A percentile compares a stretch with the other conserved stretches of the same genome.
phyloP scores from a whole-genome alignment of 2,888 invertebrate genomes.

The Campoplex nolae region DNA sequence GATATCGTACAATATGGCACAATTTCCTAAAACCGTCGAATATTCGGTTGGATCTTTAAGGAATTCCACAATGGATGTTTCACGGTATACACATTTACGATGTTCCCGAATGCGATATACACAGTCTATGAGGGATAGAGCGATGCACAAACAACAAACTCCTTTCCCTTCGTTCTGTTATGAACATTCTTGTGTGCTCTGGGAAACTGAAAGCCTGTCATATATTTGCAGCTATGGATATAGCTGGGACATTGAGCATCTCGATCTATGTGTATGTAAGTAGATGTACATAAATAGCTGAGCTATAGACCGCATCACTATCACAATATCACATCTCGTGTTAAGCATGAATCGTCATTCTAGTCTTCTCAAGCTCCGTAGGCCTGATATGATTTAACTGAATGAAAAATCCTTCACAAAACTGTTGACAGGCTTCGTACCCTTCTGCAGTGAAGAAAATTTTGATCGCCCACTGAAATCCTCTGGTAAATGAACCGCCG shows the following conservation, averaged over 20 bases:
- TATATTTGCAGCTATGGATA: conserved; percentile 25
- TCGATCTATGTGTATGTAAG: neutral
- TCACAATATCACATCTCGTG: conserved; percentile 17
- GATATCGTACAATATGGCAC: neutral
- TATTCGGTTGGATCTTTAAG: conserved; percentile 42
- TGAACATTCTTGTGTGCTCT: conserved; percentile 51
- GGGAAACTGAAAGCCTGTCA: conserved; percentile 17
- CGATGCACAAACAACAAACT: conserved; percentile 40
- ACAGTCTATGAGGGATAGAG: conserved; percentile 3
- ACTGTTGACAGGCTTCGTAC: neutral
- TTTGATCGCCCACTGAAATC: conserved; percentile 12
- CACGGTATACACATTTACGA: conserved; percentile 24
- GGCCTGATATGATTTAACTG: neutral
- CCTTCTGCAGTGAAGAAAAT: neutral
- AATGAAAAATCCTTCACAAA: conserved; percentile 6
- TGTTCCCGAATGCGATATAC: conserved; percentile 20
- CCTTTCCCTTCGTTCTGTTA: conserved; percentile 30
- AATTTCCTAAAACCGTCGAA: conserved; percentile 28
- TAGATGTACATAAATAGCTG: neutral
- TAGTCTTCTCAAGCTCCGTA: neutral
- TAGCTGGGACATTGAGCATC: conserved; percentile 11
- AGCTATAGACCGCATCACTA: neutral
- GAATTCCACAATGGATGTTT: conserved; percentile 42
- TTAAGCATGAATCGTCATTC: conserved; percentile 27
- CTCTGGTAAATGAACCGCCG: neutral